A percentile compares a stretch with the other conserved stretches of the same genome.
These are phyloP conservation scores for Andrena camellia DNA, from an alignment of 2,888 invertebrate species.

Conservation along the genomic window DNA sequence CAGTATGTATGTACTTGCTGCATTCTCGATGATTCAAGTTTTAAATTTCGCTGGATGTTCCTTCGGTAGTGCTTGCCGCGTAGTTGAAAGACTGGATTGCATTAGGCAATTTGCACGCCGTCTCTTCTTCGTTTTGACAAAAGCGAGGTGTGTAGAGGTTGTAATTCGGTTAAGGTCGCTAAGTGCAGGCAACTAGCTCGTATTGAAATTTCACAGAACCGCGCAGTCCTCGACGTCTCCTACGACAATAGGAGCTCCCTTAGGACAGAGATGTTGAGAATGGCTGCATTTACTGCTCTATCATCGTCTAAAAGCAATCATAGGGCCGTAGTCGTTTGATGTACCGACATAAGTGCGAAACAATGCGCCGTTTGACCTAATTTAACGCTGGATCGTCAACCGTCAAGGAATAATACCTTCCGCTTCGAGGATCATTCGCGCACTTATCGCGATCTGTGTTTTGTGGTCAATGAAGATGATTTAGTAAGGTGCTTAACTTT, in stretches of 20 bases:
- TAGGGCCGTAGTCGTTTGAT: slow-evolving; percentile 33
- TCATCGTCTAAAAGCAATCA: slow-evolving; percentile 63
- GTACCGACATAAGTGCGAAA: slow-evolving; percentile 49
- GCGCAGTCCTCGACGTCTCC: slow-evolving; percentile 35
- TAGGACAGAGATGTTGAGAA: slow-evolving; percentile 50
- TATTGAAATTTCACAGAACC: slow-evolving; percentile 58
- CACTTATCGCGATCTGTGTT: slow-evolving; percentile 1
- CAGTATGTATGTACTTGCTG: neutral
- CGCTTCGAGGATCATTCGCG: neutral
- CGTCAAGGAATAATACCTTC: slow-evolving; percentile 17
- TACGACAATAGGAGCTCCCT: slow-evolving; percentile 52
- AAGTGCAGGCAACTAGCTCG: slow-evolving; percentile 61
- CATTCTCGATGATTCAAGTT: neutral
- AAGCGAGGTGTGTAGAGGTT: slow-evolving; percentile 39
- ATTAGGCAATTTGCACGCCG: slow-evolving; percentile 48
- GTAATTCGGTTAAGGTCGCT: slow-evolving; percentile 68
- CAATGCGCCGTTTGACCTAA: slow-evolving; percentile 50
- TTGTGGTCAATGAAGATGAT: neutral
- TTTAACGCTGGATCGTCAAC: slow-evolving; percentile 23
- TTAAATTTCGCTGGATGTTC: neutral
- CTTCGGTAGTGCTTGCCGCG: slow-evolving; percentile 4
- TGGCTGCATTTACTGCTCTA: slow-evolving; percentile 61
- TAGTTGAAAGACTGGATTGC: slow-evolving; percentile 32
- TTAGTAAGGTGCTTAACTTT: neutral
- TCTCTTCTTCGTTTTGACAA: slow-evolving; percentile 41